phyloP scores from a whole-genome alignment of 2,113 vertebrate species.

The Microcebus griseorufus region DNA sequence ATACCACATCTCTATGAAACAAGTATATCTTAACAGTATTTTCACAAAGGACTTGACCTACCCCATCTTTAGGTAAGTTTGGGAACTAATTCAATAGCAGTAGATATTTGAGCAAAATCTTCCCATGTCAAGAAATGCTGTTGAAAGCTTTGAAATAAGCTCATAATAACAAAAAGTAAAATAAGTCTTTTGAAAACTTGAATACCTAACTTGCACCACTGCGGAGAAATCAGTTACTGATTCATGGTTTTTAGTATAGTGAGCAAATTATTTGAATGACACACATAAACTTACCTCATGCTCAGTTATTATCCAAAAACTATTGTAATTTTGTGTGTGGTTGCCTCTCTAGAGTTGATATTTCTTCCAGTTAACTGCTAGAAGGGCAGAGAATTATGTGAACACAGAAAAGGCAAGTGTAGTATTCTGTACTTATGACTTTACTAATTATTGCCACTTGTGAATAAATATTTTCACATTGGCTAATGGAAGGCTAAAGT shows the following conservation, averaged over 20 bases:
- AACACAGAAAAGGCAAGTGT: background rate
- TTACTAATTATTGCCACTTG: conserved; percentile 40
- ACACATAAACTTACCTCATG: background rate
- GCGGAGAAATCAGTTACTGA: background rate
- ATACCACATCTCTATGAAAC: conserved; percentile 56
- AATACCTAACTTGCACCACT: background rate
- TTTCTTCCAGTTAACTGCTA: background rate
- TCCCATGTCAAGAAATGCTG: conserved; percentile 5
- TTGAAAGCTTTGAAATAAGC: background rate
- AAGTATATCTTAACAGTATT: conserved; percentile 40
- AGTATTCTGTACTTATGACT: background rate
- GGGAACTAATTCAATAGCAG: background rate
- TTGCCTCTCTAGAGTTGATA: background rate
- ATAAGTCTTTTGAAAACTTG: background rate
- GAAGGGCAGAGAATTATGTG: background rate
- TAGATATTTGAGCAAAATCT: background rate
- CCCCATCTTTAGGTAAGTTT: background rate
- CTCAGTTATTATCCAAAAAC: background rate
- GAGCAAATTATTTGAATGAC: background rate
- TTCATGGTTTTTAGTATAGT: background rate
- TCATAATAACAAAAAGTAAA: background rate
- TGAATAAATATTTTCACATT: conserved; percentile 56
- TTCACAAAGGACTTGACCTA: conserved; percentile 32
- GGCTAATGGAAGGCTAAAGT: conserved; percentile 45
- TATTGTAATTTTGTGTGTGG: background rate